These are phyloP conservation scores for Xylota sylvarum DNA, from an alignment of 2,888 invertebrate genomes.

Conservation along the genomic window DNA sequence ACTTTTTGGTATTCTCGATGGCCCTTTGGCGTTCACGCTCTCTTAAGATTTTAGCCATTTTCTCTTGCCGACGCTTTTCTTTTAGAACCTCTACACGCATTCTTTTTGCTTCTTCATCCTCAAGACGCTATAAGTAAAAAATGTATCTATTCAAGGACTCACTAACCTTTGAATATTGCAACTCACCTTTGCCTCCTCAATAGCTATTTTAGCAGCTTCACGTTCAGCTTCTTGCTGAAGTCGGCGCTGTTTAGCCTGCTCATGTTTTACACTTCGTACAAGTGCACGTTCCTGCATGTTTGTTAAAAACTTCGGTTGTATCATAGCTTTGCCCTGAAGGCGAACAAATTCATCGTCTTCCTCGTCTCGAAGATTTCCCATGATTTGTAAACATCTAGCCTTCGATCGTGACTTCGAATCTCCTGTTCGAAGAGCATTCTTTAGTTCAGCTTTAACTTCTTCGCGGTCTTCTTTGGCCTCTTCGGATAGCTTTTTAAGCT, in stretches of 20 bases:
- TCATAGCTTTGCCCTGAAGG: slow-evolving; percentile 82
- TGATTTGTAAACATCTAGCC: slow-evolving; percentile 84
- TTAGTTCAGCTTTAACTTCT: slow-evolving; percentile 86
- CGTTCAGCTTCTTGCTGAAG: slow-evolving; percentile 83
- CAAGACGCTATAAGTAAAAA: slow-evolving; percentile 80
- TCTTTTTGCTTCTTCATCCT: slow-evolving; percentile 88
- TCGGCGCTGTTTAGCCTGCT: slow-evolving; percentile 84
- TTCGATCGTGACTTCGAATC: slow-evolving; percentile 86
- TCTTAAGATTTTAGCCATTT: slow-evolving; percentile 87
- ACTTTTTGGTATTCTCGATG: slow-evolving; percentile 84
- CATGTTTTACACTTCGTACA: slow-evolving; percentile 86
- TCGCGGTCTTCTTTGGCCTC: slow-evolving; percentile 88
- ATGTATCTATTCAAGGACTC: background rate
- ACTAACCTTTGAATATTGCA: background rate
- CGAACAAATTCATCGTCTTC: slow-evolving; percentile 82
- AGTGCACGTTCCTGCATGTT: slow-evolving; percentile 91
- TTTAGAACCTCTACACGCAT: slow-evolving; percentile 87
- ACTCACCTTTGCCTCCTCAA: slow-evolving; percentile 84
- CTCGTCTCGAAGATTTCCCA: slow-evolving; percentile 82
- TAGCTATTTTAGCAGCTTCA: slow-evolving; percentile 83
- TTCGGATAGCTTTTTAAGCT: slow-evolving; percentile 89
- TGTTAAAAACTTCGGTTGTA: slow-evolving; percentile 89
- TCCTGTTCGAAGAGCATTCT: slow-evolving; percentile 86
- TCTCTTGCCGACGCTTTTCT: slow-evolving; percentile 87
- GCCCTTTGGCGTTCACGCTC: slow-evolving; percentile 86